These are phyloP conservation scores for Tromatobia lineatoria DNA, from an alignment of 2,888 invertebrate species.

Conservation along the genomic window DNA sequence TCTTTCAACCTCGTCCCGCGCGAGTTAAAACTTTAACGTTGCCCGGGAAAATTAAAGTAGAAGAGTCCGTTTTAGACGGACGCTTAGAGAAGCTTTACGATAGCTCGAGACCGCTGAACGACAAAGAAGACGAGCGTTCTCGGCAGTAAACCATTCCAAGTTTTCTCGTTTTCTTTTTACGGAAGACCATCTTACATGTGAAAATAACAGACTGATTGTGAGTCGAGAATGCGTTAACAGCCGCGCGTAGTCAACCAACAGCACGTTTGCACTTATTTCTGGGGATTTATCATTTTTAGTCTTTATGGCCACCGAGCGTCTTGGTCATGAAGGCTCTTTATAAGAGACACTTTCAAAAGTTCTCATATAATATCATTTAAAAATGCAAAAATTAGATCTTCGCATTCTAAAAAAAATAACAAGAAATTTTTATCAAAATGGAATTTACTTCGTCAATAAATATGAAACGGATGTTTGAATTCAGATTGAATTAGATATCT, in stretches of 20 bases:
- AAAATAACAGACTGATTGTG: constrained; percentile 7
- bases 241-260: not conserved
- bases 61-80: constrained; percentile 52
- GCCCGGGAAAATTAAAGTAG: constrained; percentile 57
- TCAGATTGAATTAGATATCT: too few relatives aligned
- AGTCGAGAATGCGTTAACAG: constrained; percentile 42
- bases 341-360: not conserved
- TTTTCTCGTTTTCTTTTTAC: not conserved
- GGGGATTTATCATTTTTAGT: constrained; percentile 47
- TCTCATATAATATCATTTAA: not conserved
- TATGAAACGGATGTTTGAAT: too few relatives aligned
- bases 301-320: not conserved
- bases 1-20: constrained; percentile 55
- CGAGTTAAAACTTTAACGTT: constrained; percentile 59
- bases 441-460: too few relatives aligned
- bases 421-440: too few relatives aligned
- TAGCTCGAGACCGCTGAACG: constrained; percentile 40
- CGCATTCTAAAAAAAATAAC: too few relatives aligned
- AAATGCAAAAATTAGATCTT: not conserved
- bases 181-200: not conserved
- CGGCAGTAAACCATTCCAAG: constrained; percentile 47
- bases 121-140: constrained; percentile 48
- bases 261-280: constrained; percentile 21
- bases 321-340: constrained; percentile 45
- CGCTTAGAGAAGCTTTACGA: constrained; percentile 52